Conservation (phyloP, 2,888 invertebrate genomes). For the Trisateles emortualis region DNA sequence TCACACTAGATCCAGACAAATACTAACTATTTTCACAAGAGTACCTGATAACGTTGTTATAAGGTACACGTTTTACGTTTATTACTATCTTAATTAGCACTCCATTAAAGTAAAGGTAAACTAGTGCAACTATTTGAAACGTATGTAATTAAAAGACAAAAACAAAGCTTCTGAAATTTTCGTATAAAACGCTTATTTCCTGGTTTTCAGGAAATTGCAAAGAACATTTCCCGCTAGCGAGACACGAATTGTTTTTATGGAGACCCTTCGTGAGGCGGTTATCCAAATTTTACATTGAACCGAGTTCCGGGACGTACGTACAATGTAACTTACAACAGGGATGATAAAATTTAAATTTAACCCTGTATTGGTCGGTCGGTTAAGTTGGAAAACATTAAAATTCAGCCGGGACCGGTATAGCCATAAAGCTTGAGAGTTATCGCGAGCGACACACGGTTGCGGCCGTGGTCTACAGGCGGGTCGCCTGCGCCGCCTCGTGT, state of each 20-base stretch:
- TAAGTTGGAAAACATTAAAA: slow-evolving; percentile 46
- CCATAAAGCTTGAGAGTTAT: slow-evolving; percentile 34
- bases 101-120: neutral
- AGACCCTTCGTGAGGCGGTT: slow-evolving; percentile 18
- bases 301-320: slow-evolving; percentile 3
- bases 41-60: slow-evolving; percentile 45
- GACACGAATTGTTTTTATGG: slow-evolving; percentile 35
- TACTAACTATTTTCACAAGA: slow-evolving; percentile 51
- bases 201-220: slow-evolving; percentile 25
- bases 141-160: slow-evolving; percentile 8
- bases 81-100: neutral
- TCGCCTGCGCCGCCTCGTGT: too few species aligned
- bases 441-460: slow-evolving; percentile 18
- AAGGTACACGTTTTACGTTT: slow-evolving; percentile 1
- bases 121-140: slow-evolving; percentile 2
- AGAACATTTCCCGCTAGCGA: slow-evolving; percentile 22
- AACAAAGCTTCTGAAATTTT: slow-evolving; percentile 14
- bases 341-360: slow-evolving; percentile 39
- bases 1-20: slow-evolving; percentile 50
- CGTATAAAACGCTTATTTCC: slow-evolving; percentile 26
- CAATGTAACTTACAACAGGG: slow-evolving; percentile 9
- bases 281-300: slow-evolving; percentile 12
- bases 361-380: slow-evolving; percentile 31
- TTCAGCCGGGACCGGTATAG: slow-evolving; percentile 33
- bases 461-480: neutral